Percentiles rank a stretch among this genome's conserved stretches.
Evolutionary conservation across 2,888 invertebrate species (phyloP).

Genomic region (Chymomyza fuscimana): DNA sequence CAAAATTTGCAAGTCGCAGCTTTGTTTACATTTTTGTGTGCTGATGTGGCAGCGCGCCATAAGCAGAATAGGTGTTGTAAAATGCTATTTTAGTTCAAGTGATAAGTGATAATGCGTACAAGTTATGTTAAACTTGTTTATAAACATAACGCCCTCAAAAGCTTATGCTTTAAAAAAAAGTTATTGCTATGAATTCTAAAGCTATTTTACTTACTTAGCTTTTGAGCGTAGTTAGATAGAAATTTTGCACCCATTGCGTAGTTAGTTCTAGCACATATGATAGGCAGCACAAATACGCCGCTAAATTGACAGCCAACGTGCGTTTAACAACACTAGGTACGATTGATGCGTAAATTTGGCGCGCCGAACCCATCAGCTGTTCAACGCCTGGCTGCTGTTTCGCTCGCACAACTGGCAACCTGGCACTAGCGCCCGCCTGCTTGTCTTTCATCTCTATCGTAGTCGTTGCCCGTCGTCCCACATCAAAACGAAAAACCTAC

Average conservation of each 20-base stretch:
- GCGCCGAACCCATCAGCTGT: conserved; percentile 67
- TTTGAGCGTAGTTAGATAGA: background rate
- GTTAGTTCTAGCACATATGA: no score
- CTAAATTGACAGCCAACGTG: conserved; percentile 31
- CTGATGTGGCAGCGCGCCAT: background rate
- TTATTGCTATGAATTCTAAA: no score
- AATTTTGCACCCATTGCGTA: no score
- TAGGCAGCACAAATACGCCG: conserved; percentile 18
- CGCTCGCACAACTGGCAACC: conserved; percentile 64
- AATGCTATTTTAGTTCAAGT: background rate
- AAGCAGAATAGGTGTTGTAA: background rate
- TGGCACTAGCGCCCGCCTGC: conserved; percentile 23
- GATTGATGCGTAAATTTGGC: conserved; percentile 74
- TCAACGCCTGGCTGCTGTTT: conserved; percentile 62
- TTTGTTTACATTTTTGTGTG: conserved; percentile 43
- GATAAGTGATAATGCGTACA: background rate
- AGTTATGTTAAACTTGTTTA: background rate
- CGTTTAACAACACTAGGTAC: conserved; percentile 54
- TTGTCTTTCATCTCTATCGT: conserved; percentile 38
- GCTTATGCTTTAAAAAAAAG: no score
- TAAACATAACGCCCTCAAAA: no score
- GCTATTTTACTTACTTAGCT: background rate
- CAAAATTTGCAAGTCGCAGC: conserved; percentile 35
- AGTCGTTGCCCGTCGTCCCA: conserved; percentile 57
- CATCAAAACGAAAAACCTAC: conserved; percentile 65